A percentile compares a stretch with the other conserved stretches of the same genome.
phyloP scores from a whole-genome alignment of 2,888 invertebrate species.

The Hyles lineata region DNA sequence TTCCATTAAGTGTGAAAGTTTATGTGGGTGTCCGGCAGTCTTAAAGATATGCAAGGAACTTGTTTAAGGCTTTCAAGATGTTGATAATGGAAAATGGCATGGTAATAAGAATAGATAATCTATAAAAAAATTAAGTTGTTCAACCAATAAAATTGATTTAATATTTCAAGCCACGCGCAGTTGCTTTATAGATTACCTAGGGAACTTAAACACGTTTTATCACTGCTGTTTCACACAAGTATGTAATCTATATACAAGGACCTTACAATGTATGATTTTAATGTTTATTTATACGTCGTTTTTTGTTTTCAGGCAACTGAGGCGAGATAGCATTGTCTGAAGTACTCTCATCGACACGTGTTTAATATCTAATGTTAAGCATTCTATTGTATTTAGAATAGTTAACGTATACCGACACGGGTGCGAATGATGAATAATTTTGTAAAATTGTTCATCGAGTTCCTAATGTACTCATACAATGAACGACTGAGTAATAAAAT shows the following conservation, averaged over 20 bases:
- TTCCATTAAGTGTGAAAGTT: no score
- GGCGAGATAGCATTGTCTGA: background rate
- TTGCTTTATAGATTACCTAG: background rate
- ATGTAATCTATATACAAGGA: background rate
- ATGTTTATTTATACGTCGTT: background rate
- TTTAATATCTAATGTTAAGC: background rate
- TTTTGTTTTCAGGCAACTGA: conserved; percentile 19
- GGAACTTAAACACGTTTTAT: background rate
- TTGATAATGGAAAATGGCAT: no score
- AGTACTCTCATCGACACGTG: background rate
- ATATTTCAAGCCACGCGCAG: background rate
- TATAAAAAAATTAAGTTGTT: no score
- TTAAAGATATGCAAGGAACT: no score
- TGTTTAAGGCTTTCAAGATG: no score
- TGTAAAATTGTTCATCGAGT: background rate
- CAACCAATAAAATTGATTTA: background rate
- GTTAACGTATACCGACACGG: background rate
- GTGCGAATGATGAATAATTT: background rate
- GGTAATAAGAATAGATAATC: no score
- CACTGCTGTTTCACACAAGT: background rate
- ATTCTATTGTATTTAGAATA: background rate
- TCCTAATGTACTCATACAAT: background rate
- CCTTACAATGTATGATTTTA: background rate
- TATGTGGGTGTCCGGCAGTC: no score
- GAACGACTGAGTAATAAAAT: background rate